Percentiles rank a stretch among this genome's conserved stretches.
Conservation (phyloP, 2,888 invertebrate genomes). For the Sipha maydis region DNA sequence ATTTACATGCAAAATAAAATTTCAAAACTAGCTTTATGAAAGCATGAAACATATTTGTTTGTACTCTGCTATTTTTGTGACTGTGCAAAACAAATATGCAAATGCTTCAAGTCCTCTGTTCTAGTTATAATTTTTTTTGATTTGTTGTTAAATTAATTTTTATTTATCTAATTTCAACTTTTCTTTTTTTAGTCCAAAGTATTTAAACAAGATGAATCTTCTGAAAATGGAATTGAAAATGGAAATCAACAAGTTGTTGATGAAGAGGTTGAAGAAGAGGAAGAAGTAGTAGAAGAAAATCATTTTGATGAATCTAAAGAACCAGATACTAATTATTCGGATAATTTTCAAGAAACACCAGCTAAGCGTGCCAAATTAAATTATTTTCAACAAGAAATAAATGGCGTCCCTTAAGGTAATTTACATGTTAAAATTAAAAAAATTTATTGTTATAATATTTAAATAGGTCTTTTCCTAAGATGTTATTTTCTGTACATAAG, state of each 20-base stretch:
- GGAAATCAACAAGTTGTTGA: conserved; percentile 20
- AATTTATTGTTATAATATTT: conserved; percentile 58
- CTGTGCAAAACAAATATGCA: no score
- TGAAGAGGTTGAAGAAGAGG: conserved; percentile 46
- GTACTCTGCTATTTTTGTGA: no score
- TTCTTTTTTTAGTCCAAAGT: conserved; percentile 24
- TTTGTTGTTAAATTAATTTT: background rate
- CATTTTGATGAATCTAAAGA: conserved; percentile 53
- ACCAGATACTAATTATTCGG: conserved; percentile 52
- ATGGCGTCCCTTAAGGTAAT: conserved; percentile 57
- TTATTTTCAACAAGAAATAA: conserved; percentile 59
- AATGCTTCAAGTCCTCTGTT: no score
- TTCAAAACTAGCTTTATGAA: no score
- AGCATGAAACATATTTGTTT: no score
- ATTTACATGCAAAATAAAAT: no score
- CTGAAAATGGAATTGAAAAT: conserved; percentile 44
- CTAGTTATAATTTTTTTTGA: background rate
- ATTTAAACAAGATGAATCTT: conserved; percentile 32
- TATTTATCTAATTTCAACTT: background rate
- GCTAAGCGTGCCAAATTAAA: conserved; percentile 59
- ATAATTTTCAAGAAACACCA: conserved; percentile 58
- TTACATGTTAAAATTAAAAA: conserved; percentile 43
- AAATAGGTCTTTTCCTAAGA: conserved; percentile 49
- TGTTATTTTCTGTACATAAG: conserved; percentile 18
- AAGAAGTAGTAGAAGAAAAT: conserved; percentile 38